These are phyloP conservation scores for Heliconius nattereri DNA, from an alignment of 1,140 invertebrate species.

Conservation along the genomic window DNA sequence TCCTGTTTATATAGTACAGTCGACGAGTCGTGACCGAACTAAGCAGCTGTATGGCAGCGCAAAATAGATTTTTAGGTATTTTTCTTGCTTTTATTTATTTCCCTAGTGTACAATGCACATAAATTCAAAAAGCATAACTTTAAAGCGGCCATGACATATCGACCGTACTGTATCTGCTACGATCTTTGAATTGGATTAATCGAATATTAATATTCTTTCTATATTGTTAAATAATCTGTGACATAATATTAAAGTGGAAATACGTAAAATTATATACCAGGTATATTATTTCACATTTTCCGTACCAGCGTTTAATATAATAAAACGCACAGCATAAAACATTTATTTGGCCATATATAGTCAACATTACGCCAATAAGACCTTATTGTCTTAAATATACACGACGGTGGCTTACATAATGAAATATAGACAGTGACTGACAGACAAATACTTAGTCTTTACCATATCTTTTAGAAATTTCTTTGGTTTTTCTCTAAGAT, in stretches of 20 bases:
- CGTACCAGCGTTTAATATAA: background rate
- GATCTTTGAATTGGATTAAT: background rate
- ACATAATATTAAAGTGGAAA: background rate
- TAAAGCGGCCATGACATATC: too few relatives aligned
- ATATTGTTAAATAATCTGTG: background rate
- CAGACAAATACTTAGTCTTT: too few relatives aligned
- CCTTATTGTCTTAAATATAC: slow-evolving; percentile 31
- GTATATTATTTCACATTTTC: background rate
- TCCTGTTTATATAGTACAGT: too few relatives aligned
- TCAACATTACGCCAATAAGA: slow-evolving; percentile 1
- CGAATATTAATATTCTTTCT: background rate
- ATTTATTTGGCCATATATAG: slow-evolving; percentile 19
- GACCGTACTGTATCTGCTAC: background rate
- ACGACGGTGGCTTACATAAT: background rate
- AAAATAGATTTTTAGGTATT: too few relatives aligned
- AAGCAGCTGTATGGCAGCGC: too few relatives aligned
- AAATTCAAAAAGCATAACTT: too few relatives aligned
- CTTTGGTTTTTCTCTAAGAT: background rate
- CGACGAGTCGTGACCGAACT: too few relatives aligned
- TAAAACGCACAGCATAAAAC: background rate
- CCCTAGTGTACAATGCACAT: too few relatives aligned
- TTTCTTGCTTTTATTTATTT: too few relatives aligned
- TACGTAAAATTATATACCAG: background rate
- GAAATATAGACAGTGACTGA: background rate
- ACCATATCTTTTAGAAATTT: too few relatives aligned